Evolutionary conservation across 1,140 invertebrate genomes (phyloP), one percentile per base, ranked within the genome.

Genomic region (Listronotus oregonensis): DNA sequence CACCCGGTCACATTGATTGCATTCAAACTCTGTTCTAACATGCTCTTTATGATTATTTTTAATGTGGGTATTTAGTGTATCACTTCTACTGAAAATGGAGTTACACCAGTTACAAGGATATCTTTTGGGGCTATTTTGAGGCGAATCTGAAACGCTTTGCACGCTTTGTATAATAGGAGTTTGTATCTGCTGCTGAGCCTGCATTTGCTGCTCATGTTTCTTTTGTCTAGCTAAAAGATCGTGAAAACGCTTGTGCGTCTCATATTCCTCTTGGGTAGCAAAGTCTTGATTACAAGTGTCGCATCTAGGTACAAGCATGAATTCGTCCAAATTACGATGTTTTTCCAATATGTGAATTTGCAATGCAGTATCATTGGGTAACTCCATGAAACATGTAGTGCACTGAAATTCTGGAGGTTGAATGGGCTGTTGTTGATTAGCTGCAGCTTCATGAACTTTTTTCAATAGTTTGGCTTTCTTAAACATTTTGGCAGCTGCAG

Each of bases 301-400:
- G 46, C 75, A 77, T 31, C 68, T 59, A 8, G 73, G 68, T 11
- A 68, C 58, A 1, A 77, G 47, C 60, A 77, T 66, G 12, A 66
- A 66, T 4, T 71, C 67, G 17, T 74, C 69, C 9, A 75, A 54
- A 58, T 74, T 72, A 8, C 74, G 49, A 57, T 77, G 75, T 34
- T 70, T 70, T 64, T 77, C 75, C 6, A 77, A 40, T 37, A 73
- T 73, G 49, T 77, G 75, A 11, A 77, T 73, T 62, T 76, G 74
- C 37, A 76, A 59, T 18, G 75, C 74, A 0, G 73, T 74, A 32
- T 75, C 73, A 32, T 75, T 77, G 0, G 69, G 66, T 46, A 77
- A 63, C 40, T 68, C 65, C 9, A 66, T 49, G 3, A 58, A 56
- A 44, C 75, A 77, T 0, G 71, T 71, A 5, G 14, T 1, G 40